These are phyloP conservation scores for Yponomeuta plumbellus DNA, from an alignment of 2,888 invertebrate species.

Conservation along the genomic window DNA sequence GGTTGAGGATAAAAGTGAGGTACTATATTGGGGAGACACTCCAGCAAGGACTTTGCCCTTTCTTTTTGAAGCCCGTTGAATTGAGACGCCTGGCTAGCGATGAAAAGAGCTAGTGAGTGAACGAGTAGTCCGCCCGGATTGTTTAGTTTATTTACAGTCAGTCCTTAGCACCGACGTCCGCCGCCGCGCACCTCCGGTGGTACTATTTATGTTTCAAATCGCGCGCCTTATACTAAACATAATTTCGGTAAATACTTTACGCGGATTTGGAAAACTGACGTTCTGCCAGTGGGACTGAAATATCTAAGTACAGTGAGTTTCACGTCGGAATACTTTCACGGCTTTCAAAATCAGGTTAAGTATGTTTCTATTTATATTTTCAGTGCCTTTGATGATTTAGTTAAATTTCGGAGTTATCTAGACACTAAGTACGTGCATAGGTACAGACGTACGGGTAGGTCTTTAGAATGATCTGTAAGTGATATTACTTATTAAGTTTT, in stretches of 20 bases:
- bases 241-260: background rate
- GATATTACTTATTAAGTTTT: too few species aligned
- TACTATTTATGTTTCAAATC: background rate
- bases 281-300: background rate
- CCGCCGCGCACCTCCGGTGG: background rate
- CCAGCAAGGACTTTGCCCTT: too few species aligned
- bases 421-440: background rate
- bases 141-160: constrained; percentile 10
- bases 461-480: too few species aligned
- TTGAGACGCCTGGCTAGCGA: background rate
- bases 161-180: background rate
- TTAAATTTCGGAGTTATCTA: background rate
- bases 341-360: background rate
- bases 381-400: background rate
- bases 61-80: too few species aligned
- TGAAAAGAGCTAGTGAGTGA: background rate
- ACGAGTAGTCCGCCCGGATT: background rate
- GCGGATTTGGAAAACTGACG: background rate
- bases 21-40: too few species aligned
- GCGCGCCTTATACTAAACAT: background rate
- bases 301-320: background rate
- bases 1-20: too few species aligned
- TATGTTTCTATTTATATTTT: background rate
- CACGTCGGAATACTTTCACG: background rate
- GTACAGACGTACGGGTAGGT: too few species aligned